phyloP scores from a whole-genome alignment of 2,797 vertebrate genomes.

The Bufotes viridis region DNA sequence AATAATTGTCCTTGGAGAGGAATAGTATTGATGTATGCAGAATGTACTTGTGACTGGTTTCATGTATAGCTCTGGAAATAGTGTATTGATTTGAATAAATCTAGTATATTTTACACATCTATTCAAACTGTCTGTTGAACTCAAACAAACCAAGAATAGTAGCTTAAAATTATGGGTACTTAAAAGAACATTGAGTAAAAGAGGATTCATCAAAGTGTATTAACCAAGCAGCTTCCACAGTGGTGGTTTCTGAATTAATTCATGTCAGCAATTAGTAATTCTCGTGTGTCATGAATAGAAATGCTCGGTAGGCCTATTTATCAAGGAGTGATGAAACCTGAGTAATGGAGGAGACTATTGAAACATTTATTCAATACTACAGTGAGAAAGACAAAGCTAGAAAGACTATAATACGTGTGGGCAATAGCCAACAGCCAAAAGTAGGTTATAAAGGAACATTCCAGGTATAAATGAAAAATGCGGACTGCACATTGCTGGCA shows the following conservation, averaged over 20 bases:
- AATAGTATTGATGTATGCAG: constrained; percentile 28
- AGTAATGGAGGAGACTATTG: neutral
- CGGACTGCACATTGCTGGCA: no score
- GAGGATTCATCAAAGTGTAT: neutral
- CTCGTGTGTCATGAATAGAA: neutral
- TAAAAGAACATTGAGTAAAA: neutral
- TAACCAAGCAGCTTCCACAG: neutral
- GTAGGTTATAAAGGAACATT: neutral
- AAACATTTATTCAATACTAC: neutral
- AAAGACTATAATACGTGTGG: neutral
- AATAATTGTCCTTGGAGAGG: constrained; percentile 32
- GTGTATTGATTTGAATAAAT: constrained; percentile 5
- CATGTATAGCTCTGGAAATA: constrained; percentile 7
- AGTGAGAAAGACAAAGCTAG: neutral
- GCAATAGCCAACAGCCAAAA: neutral
- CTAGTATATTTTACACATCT: constrained; percentile 12
- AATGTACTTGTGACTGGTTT: constrained; percentile 1
- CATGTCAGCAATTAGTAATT: neutral
- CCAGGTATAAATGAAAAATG: neutral
- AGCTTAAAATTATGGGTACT: neutral
- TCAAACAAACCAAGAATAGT: neutral
- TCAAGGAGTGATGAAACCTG: neutral
- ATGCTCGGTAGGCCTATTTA: neutral
- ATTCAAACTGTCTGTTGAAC: neutral
- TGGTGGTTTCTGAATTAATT: neutral